Base-by-base conservation (phyloP, 2,888 invertebrate genomes). In the Hyles lineata region DNA sequence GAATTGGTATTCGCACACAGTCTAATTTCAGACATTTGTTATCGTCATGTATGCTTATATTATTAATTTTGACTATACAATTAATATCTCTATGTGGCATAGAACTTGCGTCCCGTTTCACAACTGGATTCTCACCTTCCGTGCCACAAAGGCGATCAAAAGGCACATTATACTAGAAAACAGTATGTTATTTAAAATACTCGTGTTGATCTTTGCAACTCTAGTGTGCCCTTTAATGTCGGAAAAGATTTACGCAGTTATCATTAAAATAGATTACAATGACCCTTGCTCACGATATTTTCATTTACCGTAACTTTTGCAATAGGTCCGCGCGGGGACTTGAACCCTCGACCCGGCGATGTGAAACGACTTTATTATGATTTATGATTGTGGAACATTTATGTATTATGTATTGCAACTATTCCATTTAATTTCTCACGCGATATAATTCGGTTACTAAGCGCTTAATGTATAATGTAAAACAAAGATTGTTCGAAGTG, bases 351-450 rank as follows among this genome's bases (percentile, higher is more conserved):
- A 62, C 61, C 61, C 29, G 17, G 60, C 60, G 19, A 19, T 29
- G 61, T 62, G 25, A 62, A 62, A 62, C 61, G n/a, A 62, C 61
- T 62, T 62, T 32, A 62, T 62, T 62, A 62, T 62, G 61, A 62
- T 62, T 62, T 62, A 62, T 62, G 61, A 32, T 32, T 17, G 61
- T 29, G 61, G 61, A 62, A 62, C 19, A 29, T 60, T 23, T 23
- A 17, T 60, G 60, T 25, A 60, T 25, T 23, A 15, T 23, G 5
- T 25, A 2, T 17, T 25, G 60, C 5, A 25, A 60, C 43, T 43
- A 43, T 43, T 55, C 55, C 55, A 55, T 55, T 55, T 55, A 55
- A 7, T 55, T 55, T 55, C 55, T 19, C 55, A 55, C 55, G n/a
- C 55, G n/a, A 43, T 43, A 43, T 15, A 43, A 43, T 2, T 43